Evolutionary conservation across 2,797 vertebrate species (phyloP).

Genomic region (Notolepis coatsorum): DNA sequence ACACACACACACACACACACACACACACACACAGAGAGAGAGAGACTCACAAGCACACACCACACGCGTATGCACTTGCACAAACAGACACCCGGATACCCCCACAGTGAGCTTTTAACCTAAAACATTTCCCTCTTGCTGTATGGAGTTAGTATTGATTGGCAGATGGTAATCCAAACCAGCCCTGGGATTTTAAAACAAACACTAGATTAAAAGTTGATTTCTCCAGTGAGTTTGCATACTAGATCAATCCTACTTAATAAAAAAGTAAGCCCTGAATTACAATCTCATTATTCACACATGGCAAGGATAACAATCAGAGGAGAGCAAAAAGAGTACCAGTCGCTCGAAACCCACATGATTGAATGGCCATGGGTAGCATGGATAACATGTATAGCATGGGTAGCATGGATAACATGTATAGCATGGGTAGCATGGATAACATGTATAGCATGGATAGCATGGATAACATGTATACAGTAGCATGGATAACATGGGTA

Average conservation of each 20-base stretch:
- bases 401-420: too few relatives aligned
- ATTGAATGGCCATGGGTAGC: background rate
- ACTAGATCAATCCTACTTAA: slow-evolving; percentile 30
- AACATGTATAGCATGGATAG: too few relatives aligned
- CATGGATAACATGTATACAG: background rate
- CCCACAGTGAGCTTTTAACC: background rate
- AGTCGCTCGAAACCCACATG: background rate
- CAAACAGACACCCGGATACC: background rate
- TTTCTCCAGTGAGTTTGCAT: slow-evolving; percentile 39
- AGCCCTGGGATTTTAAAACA: slow-evolving; percentile 56
- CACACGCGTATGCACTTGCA: background rate
- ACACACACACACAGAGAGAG: background rate
- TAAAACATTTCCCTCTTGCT: background rate
- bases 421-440: background rate
- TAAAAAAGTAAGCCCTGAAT: slow-evolving; percentile 32
- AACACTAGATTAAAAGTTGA: slow-evolving; percentile 49
- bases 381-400: background rate
- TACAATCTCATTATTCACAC: background rate
- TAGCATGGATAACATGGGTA: background rate
- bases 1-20: background rate
- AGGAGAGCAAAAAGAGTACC: too few relatives aligned
- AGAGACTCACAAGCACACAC: background rate
- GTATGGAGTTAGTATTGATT: slow-evolving; percentile 42
- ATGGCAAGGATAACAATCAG: too few relatives aligned
- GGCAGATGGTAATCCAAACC: slow-evolving; percentile 64